These are phyloP conservation scores for Semotilus atromaculatus DNA, from an alignment of 2,797 vertebrate species.

Conservation along the genomic window DNA sequence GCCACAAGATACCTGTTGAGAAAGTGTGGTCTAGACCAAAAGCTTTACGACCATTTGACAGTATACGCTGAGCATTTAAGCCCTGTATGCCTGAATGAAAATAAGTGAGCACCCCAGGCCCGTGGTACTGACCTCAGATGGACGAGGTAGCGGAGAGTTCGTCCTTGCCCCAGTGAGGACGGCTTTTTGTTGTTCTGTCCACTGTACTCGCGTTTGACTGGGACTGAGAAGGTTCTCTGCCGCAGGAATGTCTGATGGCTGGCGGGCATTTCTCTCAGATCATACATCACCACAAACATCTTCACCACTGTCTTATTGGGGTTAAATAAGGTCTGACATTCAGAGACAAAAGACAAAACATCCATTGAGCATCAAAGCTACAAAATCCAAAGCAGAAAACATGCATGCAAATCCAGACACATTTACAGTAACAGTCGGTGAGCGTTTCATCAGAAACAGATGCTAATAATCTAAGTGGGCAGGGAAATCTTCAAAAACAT, in stretches of 20 bases:
- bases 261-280: constrained; percentile 96
- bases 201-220: constrained; percentile 89
- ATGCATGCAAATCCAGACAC: background rate
- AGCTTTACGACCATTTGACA: background rate
- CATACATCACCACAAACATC: constrained; percentile 99
- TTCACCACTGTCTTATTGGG: constrained; percentile 99
- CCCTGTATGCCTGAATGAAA: background rate
- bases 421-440: background rate
- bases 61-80: background rate
- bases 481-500: background rate
- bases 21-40: background rate
- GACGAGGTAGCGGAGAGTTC: constrained; percentile 98
- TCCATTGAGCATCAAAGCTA: background rate
- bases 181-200: constrained; percentile 86
- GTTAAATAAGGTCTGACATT: constrained; percentile 98
- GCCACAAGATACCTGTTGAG: background rate
- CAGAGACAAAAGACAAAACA: constrained; percentile 26
- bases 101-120: background rate
- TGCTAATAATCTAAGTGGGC: background rate
- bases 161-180: constrained; percentile 82
- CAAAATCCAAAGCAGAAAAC: constrained; percentile 8
- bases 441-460: background rate
- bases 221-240: constrained; percentile 98
- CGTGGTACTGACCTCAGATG: constrained; percentile 89
- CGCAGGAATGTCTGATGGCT: constrained; percentile 99